Percentiles rank a stretch among this genome's conserved stretches.
Conservation (phyloP, 2,888 invertebrate species). For the Cheiracanthium punctorium region DNA sequence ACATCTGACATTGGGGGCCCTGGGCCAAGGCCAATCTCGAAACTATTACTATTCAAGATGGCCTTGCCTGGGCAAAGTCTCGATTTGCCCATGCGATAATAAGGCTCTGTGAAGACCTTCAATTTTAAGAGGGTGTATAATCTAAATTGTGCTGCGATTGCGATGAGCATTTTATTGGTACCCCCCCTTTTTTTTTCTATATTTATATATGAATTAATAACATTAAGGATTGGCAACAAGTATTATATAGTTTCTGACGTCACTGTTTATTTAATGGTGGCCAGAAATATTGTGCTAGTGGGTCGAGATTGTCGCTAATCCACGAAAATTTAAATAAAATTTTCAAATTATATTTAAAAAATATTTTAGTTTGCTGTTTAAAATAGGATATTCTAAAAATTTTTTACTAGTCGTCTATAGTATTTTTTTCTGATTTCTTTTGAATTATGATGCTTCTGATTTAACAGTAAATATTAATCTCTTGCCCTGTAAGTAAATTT, state of each 20-base stretch:
- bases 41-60: too few relatives aligned
- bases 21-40: too few relatives aligned
- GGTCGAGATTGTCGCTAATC: conserved; percentile 64
- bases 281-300: conserved; percentile 37
- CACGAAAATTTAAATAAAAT: neutral
- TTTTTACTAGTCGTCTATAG: too few relatives aligned
- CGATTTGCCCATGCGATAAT: too few relatives aligned
- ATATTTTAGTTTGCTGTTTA: neutral
- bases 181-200: too few relatives aligned
- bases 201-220: too few relatives aligned
- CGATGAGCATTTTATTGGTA: too few relatives aligned
- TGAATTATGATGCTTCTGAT: neutral
- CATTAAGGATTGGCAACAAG: conserved; percentile 31
- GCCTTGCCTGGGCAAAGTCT: too few relatives aligned
- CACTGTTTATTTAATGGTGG: conserved; percentile 54
- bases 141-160: too few relatives aligned
- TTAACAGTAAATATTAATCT: conserved; percentile 40
- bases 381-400: neutral
- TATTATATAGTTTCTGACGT: conserved; percentile 24
- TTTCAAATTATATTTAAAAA: neutral
- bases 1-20: too few relatives aligned
- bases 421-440: neutral
- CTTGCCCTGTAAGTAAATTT: conserved; percentile 50
- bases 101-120: too few relatives aligned
- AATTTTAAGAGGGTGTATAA: too few relatives aligned